These are phyloP conservation scores for Tachina grossa DNA, from an alignment of 2,888 invertebrate genomes.

Conservation along the genomic window DNA sequence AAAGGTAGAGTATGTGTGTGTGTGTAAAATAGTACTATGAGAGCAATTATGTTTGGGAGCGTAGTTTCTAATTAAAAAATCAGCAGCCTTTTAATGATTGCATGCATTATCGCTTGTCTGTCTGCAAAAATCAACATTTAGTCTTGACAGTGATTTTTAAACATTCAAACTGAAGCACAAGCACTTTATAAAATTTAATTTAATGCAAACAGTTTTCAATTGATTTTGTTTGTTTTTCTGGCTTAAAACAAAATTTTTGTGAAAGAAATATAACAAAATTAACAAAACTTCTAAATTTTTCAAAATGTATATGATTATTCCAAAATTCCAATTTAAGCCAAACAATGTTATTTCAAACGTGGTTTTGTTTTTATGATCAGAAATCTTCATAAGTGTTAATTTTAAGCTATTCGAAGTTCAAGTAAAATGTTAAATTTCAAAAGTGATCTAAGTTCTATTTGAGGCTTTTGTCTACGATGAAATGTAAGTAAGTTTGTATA, in stretches of 20 bases:
- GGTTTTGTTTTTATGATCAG: too few relatives aligned
- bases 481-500: too few relatives aligned
- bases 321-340: neutral
- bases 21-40: neutral
- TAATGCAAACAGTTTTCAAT: constrained; percentile 37
- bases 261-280: constrained; percentile 3
- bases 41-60: neutral
- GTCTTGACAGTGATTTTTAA: constrained; percentile 75
- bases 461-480: too few relatives aligned
- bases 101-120: neutral
- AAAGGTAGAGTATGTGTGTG: too few relatives aligned
- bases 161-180: constrained; percentile 65
- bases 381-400: too few relatives aligned
- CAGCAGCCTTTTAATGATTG: neutral
- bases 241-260: constrained; percentile 12
- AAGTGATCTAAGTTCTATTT: too few relatives aligned
- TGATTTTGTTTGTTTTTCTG: constrained; percentile 16
- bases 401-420: too few relatives aligned
- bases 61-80: constrained; percentile 5
- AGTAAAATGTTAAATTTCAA: too few relatives aligned
- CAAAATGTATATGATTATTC: neutral
- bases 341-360: too few relatives aligned
- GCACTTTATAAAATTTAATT: neutral
- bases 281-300: too few relatives aligned
- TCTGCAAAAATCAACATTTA: constrained; percentile 66